Evolutionary conservation across 2,888 invertebrate species (phyloP), one percentile per base, ranked within the genome.

Genomic region (Lucinisca nassula): DNA sequence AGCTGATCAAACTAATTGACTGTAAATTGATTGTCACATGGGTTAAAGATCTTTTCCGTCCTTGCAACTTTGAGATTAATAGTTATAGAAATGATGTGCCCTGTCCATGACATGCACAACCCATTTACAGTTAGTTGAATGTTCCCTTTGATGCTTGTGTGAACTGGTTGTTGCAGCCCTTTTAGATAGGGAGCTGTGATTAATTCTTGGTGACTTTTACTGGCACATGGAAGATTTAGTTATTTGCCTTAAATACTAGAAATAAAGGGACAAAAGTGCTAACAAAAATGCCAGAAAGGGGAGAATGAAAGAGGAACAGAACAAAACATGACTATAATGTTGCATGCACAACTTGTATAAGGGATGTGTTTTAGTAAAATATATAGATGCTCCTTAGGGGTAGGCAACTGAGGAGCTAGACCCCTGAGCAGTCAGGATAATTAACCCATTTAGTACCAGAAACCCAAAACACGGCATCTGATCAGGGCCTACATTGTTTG

Each of bases 101-200:
- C 67, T 21, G 21, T 67, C 24, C 21, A 6, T 67, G 67, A 67
- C 67, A 35, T 67, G 35, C 12, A 12, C 27, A 21, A 35, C 1
- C 35, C 67, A 67, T 67, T 67, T 67, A 67, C 67, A 67, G 67
- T 67, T 67, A 67, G 67, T 67, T 67, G 17, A 24, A 67, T 67
- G 35, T 32, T 1, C 67, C 67, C 67, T 67, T 67, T 67, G 67
- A 67, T 35, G 32, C 67, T 67, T 67, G 35, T 67, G 67, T 67
- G 67, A 35, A 35, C 45, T 17, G 8, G 8, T 8, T 45, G 45
- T 45, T 8, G 8, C 10, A 45, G 45, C 45, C 45, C 45, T 45
- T 45, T 45, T 17, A 12, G 45, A 12, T 45, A 45, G 45, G 45
- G 45, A 45, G 8, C 17, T 45, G 45, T 45, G 45, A 45, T 45